Evolutionary conservation across 53 echinoderm and acorn worm species (phyloP).

Genomic region (Zoroaster sp.): DNA sequence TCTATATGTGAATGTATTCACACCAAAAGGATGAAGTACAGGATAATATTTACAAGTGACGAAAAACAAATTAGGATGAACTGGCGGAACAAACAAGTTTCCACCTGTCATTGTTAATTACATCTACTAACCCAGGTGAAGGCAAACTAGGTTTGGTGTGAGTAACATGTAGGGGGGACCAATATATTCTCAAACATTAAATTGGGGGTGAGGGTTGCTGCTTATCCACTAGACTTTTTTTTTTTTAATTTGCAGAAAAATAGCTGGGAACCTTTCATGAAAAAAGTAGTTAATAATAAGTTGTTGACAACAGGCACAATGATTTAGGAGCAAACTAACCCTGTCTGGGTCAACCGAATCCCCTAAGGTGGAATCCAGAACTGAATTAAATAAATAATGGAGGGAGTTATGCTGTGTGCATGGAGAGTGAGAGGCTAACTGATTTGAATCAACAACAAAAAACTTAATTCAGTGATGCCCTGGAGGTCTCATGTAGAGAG

Average conservation of each 20-base stretch:
- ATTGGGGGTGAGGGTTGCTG: too few relatives aligned
- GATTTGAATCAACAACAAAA: conserved; percentile 10
- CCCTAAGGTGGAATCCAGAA: neutral
- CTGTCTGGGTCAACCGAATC: conserved; percentile 19
- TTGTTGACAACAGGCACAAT: conserved; percentile 6
- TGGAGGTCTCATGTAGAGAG: neutral
- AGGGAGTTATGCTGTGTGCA: neutral
- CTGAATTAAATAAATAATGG: conserved; percentile 2
- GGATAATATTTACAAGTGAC: too few relatives aligned
- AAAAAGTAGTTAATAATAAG: neutral
- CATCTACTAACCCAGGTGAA: too few relatives aligned
- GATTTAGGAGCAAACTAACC: conserved; percentile 15
- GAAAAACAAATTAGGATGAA: too few relatives aligned
- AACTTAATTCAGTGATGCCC: conserved; percentile 10
- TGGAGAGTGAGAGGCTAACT: neutral
- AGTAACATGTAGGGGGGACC: too few relatives aligned
- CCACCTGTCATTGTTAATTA: too few relatives aligned
- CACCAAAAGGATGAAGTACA: too few relatives aligned
- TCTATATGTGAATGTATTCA: too few relatives aligned
- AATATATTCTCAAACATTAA: too few relatives aligned
- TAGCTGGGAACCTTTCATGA: neutral
- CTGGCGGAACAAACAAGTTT: too few relatives aligned
- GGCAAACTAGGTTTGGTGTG: too few relatives aligned
- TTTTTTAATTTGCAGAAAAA: neutral
- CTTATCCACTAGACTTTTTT: neutral